Percentiles rank a stretch among this genome's conserved stretches.
phyloP scores from a whole-genome alignment of 2,797 vertebrate genomes.

The Lateolabrax maculatus region DNA sequence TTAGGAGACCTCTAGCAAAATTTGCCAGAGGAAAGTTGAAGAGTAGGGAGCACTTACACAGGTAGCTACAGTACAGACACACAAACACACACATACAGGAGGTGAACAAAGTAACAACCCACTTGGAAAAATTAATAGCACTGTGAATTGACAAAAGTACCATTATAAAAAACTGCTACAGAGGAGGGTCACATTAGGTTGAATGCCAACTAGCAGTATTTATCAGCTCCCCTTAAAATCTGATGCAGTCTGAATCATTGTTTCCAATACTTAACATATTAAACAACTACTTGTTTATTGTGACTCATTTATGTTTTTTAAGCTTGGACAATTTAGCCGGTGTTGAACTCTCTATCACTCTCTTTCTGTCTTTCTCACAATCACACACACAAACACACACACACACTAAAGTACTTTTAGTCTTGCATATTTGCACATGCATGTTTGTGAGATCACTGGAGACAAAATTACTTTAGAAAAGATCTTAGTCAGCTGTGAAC shows the following conservation, averaged over 20 bases:
- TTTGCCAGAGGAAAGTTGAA: constrained; percentile 26
- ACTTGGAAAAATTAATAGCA: background rate
- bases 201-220: background rate
- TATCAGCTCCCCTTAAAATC: background rate
- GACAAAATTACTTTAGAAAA: background rate
- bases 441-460: background rate
- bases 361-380: too few species aligned
- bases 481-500: constrained; percentile 8
- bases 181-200: background rate
- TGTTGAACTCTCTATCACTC: background rate
- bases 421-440: background rate
- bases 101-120: background rate
- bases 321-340: background rate
- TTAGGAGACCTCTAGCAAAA: constrained; percentile 50
- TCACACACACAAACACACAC: too few species aligned
- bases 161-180: background rate
- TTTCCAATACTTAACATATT: background rate
- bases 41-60: background rate
- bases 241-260: background rate
- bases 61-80: background rate
- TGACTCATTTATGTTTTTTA: background rate
- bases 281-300: background rate
- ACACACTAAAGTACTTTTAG: background rate
- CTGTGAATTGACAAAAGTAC: background rate
- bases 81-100: background rate